Evolutionary conservation across 1,140 invertebrate species (phyloP).

Genomic region (Aleiodes sp.): DNA sequence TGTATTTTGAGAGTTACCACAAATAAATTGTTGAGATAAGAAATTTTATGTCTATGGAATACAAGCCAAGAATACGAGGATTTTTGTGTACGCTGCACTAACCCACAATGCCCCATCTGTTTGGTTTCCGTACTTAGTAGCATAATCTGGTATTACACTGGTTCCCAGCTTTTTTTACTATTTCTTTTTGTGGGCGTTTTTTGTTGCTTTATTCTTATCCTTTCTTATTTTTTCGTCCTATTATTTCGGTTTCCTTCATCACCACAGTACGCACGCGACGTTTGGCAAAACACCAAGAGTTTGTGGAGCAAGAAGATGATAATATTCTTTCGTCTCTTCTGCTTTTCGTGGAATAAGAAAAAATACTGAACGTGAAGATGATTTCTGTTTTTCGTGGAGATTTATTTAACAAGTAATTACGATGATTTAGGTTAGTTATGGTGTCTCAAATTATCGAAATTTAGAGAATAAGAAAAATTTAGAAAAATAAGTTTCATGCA

Average conservation of each 20-base stretch:
- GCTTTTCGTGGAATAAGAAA: not conserved
- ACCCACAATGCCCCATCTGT: not conserved
- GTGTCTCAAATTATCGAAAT: too few relatives aligned
- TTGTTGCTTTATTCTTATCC: too few relatives aligned
- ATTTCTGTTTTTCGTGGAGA: not conserved
- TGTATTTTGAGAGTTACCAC: too few relatives aligned
- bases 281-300: conserved; percentile 1
- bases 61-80: not conserved
- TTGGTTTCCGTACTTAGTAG: conserved; percentile 12
- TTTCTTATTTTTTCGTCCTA: not conserved
- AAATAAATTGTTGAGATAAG: too few relatives aligned
- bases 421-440: too few relatives aligned
- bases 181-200: not conserved
- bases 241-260: not conserved
- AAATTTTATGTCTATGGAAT: not conserved
- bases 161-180: not conserved
- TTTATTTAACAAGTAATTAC: too few relatives aligned
- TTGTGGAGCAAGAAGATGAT: not conserved
- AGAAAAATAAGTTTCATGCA: too few relatives aligned
- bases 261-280: not conserved
- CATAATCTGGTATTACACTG: conserved; percentile 9
- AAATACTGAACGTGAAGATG: too few relatives aligned
- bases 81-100: conserved; percentile 7
- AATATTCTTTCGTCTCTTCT: not conserved
- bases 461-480: too few relatives aligned